Evolutionary conservation across 2,113 vertebrate species (phyloP).

Genomic region (Sylvietta virens): DNA sequence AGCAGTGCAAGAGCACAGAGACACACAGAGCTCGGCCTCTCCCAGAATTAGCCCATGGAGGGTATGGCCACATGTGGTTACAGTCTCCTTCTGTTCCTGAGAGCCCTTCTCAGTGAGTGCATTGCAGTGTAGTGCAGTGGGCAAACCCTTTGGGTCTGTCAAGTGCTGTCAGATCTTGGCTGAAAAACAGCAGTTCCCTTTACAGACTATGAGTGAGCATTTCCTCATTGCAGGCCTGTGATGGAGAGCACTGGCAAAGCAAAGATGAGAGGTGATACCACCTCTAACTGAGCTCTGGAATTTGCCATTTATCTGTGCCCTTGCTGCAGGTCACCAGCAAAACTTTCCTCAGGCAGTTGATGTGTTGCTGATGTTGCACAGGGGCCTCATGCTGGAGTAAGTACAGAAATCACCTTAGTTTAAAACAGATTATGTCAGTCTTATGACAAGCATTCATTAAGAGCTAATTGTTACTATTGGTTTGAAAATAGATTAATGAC

Average conservation of each 20-base stretch:
- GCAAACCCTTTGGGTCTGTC: neutral
- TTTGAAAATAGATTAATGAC: neutral
- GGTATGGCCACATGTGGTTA: accelerated
- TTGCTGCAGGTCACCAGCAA: neutral
- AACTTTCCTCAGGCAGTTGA: neutral
- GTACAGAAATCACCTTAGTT: neutral
- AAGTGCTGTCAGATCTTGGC: neutral
- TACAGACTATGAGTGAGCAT: neutral
- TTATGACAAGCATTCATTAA: neutral
- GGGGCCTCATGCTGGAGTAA: neutral
- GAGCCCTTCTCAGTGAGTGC: neutral
- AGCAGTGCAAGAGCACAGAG: neutral
- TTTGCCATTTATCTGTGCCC: neutral
- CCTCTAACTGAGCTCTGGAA: neutral
- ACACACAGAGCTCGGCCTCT: neutral
- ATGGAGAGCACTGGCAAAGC: neutral
- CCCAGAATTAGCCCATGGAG: accelerated
- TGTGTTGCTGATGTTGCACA: neutral
- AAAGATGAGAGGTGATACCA: neutral
- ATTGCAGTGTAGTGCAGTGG: accelerated
- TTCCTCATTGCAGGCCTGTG: neutral
- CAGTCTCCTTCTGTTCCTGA: neutral
- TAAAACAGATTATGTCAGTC: neutral
- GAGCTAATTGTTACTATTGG: neutral
- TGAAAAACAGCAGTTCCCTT: neutral